These are phyloP conservation scores for Lutraria rhynchaena DNA, from an alignment of 1,140 invertebrate species.

Conservation along the genomic window DNA sequence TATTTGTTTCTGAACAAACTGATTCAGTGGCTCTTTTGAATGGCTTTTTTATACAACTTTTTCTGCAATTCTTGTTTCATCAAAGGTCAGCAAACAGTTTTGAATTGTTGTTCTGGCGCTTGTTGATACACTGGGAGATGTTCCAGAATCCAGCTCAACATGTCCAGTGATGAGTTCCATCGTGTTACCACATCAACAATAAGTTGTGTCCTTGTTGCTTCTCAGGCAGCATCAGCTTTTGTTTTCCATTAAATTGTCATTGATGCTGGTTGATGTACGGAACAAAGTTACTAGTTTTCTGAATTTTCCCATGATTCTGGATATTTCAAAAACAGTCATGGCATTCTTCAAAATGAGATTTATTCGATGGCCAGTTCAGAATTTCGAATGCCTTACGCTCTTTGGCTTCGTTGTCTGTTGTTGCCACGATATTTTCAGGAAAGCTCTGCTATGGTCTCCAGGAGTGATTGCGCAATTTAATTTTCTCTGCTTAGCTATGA, in stretches of 20 bases:
- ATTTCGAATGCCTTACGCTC: constrained; percentile 56
- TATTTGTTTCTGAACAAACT: constrained; percentile 29
- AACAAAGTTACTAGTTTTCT: constrained; percentile 25
- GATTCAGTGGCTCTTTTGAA: constrained; percentile 43
- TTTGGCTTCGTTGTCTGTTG: constrained; percentile 61
- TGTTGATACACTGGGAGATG: background rate
- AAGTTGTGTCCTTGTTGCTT: constrained; percentile 30
- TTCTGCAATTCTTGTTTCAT: constrained; percentile 23
- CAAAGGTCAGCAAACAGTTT: constrained; percentile 38
- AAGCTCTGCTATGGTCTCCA: constrained; percentile 6
- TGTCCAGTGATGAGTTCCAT: constrained; percentile 41
- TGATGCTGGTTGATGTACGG: constrained; percentile 1
- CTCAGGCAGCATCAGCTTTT: background rate
- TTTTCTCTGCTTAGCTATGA: too few species aligned
- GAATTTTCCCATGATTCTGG: background rate
- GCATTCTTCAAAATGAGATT: constrained; percentile 56
- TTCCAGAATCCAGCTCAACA: constrained; percentile 25
- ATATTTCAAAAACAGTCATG: background rate
- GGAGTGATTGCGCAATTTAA: constrained; percentile 22
- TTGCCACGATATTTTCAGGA: constrained; percentile 7
- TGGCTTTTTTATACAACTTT: constrained; percentile 7
- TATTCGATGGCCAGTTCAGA: constrained; percentile 58
- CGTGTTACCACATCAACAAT: constrained; percentile 47
- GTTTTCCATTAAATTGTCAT: background rate
- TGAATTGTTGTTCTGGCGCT: constrained; percentile 4